Evolutionary conservation across 30 jellyfish, hydroid and myxozoan genomes (phyloP), one percentile per base, ranked within the genome.

Genomic region (Cassiopea andromeda): DNA sequence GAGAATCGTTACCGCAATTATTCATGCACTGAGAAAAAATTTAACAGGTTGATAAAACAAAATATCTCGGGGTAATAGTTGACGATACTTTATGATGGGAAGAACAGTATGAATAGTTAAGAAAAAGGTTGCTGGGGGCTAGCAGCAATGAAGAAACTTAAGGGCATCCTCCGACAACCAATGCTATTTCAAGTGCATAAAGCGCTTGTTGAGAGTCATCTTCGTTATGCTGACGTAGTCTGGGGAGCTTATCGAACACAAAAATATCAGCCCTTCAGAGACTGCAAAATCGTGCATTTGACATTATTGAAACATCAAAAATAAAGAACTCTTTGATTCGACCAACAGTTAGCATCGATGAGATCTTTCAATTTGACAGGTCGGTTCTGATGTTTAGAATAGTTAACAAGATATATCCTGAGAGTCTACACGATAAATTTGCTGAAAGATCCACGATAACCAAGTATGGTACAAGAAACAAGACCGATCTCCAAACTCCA

Each of bases 401-500:
- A 1, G 84, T 75, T 44, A 73, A 73, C 82, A 73, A 75, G 84
- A 44, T 75, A 47, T 2, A 69, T 47, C 84, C 84, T 45, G 69
- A 75, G 14, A 75, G 84, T 75, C 84, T 75, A 19, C 69, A 47
- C 69, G 68, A 75, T 46, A 46, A 43, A 78, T 78, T 49, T n/a
- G 77, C 75, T 49, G 57, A 78, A 49, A 78, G 77, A 78, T 78
- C 58, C 76, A 10, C 76, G 77, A 5, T 44, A 45, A 75, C 19
- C 69, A 44, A 75, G 67, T 75, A 47, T 75, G 84, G n/a, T 44
- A 67, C 84, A 60, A 83, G 84, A 69, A 72, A 84, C 13, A 73
- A 43, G 71, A 84, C 86, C 58, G 87, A 71, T 73, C 86, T 84
- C 49, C 92, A 84, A 59, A 71, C 58, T n/a, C 92, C 92, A 50